phyloP scores from a whole-genome alignment of 2,113 vertebrate species.

The Burhinus oedicnemus region DNA sequence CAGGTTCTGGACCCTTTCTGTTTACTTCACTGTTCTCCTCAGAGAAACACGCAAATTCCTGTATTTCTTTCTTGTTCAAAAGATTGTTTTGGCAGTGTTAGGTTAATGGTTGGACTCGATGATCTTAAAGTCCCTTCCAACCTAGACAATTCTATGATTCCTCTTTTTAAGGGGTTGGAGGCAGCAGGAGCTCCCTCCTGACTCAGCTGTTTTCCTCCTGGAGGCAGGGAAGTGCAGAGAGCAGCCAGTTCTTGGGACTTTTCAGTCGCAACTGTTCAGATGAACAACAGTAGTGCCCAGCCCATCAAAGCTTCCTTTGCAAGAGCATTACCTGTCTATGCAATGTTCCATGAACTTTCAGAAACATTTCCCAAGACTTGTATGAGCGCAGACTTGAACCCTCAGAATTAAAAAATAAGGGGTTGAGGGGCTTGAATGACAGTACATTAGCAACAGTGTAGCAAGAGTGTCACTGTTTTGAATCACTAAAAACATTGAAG shows the following conservation, averaged over 20 bases:
- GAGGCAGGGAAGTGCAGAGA: neutral
- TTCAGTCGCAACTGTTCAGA: neutral
- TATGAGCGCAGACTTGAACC: neutral
- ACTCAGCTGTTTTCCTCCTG: neutral
- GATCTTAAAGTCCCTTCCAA: no score
- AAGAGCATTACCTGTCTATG: neutral
- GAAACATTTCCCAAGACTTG: neutral
- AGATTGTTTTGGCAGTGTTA: neutral
- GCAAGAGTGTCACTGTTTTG: neutral
- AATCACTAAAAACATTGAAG: neutral
- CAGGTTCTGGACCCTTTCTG: neutral
- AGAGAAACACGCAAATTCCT: neutral
- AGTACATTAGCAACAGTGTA: neutral
- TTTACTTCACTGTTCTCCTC: neutral
- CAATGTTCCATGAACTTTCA: neutral
- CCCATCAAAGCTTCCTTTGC: neutral
- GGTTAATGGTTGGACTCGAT: no score
- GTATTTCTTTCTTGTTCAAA: neutral
- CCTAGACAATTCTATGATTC: neutral
- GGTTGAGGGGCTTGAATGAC: neutral
- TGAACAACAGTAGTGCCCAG: neutral
- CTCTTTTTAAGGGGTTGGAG: neutral
- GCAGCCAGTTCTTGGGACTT: neutral
- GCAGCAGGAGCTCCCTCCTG: neutral
- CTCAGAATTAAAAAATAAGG: neutral